A percentile compares a stretch with the other conserved stretches of the same genome.
Conservation (phyloP, 1,140 invertebrate species). For the Solenopsis fugax region DNA sequence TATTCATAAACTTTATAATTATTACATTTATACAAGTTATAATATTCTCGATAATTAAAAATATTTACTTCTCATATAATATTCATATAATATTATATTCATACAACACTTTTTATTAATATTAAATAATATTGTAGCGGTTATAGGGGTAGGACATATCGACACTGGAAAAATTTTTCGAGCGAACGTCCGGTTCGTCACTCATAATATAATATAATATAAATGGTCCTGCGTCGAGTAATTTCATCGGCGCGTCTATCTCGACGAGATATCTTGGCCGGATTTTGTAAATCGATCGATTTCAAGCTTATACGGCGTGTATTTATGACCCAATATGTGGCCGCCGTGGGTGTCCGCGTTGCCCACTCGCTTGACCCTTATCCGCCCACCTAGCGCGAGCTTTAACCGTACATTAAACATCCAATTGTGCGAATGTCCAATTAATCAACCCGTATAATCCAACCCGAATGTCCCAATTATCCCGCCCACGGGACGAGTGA, state of each 20-base stretch:
- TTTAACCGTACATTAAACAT: constrained; percentile 30
- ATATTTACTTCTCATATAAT: too few species aligned
- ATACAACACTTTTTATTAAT: too few species aligned
- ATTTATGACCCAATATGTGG: background rate
- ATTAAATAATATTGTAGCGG: too few species aligned
- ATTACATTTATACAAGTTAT: too few species aligned
- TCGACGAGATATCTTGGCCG: background rate
- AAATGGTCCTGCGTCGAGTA: background rate
- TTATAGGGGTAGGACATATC: background rate
- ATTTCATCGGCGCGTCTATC: background rate
- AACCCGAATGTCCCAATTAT: constrained; percentile 16
- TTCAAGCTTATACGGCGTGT: background rate
- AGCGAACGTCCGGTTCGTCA: background rate
- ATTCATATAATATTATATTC: too few species aligned
- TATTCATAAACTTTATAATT: too few species aligned
- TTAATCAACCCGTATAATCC: constrained; percentile 25
- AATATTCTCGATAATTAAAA: too few species aligned
- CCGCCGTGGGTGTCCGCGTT: background rate
- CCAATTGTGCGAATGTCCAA: constrained; percentile 40
- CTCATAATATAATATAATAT: too few species aligned
- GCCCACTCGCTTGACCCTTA: background rate
- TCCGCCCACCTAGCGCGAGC: background rate
- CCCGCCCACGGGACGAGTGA: background rate
- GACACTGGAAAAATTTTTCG: background rate
- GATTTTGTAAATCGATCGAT: constrained; percentile 9